Conservation (phyloP, 2,113 vertebrate species). For the Aramus guarauna region DNA sequence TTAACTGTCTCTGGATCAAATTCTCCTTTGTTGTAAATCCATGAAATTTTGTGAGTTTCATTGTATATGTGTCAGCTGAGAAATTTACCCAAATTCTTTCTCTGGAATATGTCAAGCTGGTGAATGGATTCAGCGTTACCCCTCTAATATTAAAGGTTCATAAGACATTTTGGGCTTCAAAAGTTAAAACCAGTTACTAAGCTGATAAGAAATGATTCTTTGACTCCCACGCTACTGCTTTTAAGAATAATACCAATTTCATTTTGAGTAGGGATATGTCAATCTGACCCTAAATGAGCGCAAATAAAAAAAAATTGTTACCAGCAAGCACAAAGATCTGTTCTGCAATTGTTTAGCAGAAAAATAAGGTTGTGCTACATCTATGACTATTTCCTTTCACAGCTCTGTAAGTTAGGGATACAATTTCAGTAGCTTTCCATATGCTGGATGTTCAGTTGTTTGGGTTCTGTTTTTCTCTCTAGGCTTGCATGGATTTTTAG, state of each 20-base stretch:
- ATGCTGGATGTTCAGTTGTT: background rate
- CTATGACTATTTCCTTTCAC: background rate
- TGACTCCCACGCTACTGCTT: background rate
- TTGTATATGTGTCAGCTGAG: background rate
- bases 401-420: background rate
- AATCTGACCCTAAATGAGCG: background rate
- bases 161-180: background rate
- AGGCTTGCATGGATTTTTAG: background rate
- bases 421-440: background rate
- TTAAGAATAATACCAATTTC: background rate
- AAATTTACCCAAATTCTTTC: background rate
- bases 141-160: background rate
- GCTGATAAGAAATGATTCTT: background rate
- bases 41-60: accelerated
- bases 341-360: background rate
- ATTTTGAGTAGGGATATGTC: background rate
- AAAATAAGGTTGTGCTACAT: background rate
- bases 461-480: background rate
- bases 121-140: background rate
- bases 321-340: background rate
- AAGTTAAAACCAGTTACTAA: background rate
- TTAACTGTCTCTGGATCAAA: background rate
- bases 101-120: background rate
- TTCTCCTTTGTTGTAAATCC: background rate
- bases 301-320: background rate